These are phyloP conservation scores for Nymphalis urticae DNA, from an alignment of 2,888 invertebrate genomes.

Conservation along the genomic window DNA sequence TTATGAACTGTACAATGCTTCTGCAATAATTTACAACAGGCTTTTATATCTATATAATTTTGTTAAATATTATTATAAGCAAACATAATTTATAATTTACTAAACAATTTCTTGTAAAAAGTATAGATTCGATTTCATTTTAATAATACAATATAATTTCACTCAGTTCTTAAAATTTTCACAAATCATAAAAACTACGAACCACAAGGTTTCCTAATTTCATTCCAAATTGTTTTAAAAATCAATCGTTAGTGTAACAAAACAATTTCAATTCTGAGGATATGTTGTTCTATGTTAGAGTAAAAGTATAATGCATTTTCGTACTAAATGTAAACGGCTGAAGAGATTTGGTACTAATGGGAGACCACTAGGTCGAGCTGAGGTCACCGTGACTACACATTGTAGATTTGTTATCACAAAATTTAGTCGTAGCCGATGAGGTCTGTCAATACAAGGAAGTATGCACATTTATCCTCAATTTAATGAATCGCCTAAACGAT, in stretches of 20 bases:
- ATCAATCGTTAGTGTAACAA: background rate
- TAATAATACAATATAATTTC: background rate
- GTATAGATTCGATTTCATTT: background rate
- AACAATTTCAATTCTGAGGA: background rate
- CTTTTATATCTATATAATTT: constrained; percentile 13
- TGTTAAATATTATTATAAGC: constrained; percentile 1
- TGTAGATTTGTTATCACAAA: background rate
- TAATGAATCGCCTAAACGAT: background rate
- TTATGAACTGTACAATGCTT: constrained; percentile 26
- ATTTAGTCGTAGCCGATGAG: background rate
- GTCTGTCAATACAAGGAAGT: background rate
- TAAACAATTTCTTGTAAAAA: constrained; percentile 5
- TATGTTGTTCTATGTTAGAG: background rate
- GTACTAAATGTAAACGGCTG: background rate
- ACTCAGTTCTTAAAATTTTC: background rate
- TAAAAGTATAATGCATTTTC: background rate
- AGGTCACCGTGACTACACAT: background rate
- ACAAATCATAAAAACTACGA: background rate
- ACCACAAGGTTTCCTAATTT: background rate
- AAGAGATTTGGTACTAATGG: background rate
- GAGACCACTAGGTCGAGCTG: background rate
- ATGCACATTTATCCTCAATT: background rate
- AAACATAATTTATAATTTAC: constrained; percentile 2
- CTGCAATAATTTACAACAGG: constrained; percentile 23
- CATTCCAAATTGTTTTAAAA: background rate